Evolutionary conservation across 2,888 invertebrate species (phyloP).

Genomic region (Hydroisotoma schaefferi): DNA sequence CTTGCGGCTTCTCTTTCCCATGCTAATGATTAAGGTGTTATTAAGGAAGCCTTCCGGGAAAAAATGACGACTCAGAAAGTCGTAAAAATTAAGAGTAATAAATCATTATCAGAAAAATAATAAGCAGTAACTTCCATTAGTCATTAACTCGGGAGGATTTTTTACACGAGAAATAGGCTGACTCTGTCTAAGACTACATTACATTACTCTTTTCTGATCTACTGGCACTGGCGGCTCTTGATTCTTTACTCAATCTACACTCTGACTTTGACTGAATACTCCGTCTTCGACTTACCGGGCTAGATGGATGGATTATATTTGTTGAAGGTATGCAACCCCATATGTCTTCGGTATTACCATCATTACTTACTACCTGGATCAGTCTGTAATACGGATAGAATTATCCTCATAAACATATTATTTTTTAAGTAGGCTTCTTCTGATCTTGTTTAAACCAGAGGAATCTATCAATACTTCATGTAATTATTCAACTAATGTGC

Average conservation of each 20-base stretch:
- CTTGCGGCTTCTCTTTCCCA: constrained; percentile 24
- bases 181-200: not conserved
- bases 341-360: too few relatives aligned
- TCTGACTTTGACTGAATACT: constrained; percentile 19
- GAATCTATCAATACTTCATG: constrained; percentile 12
- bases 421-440: too few relatives aligned
- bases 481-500: not conserved
- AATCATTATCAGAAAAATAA: constrained; percentile 45
- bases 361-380: too few relatives aligned
- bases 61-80: constrained; percentile 31
- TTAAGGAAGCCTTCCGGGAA: constrained; percentile 35
- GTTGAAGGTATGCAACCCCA: too few relatives aligned
- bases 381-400: too few relatives aligned
- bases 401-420: too few relatives aligned
- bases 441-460: constrained; percentile 17
- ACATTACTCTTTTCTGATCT: too few relatives aligned
- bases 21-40: constrained; percentile 46
- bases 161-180: constrained; percentile 14
- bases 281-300: constrained; percentile 1
- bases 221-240: constrained; percentile 10
- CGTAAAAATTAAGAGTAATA: constrained; percentile 44
- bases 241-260: constrained; percentile 6
- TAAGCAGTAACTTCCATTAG: constrained; percentile 28
- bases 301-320: constrained; percentile 13
- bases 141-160: constrained; percentile 17